Base-by-base conservation (phyloP, 2,888 invertebrate species). In the Pristionchus arcanus region DNA sequence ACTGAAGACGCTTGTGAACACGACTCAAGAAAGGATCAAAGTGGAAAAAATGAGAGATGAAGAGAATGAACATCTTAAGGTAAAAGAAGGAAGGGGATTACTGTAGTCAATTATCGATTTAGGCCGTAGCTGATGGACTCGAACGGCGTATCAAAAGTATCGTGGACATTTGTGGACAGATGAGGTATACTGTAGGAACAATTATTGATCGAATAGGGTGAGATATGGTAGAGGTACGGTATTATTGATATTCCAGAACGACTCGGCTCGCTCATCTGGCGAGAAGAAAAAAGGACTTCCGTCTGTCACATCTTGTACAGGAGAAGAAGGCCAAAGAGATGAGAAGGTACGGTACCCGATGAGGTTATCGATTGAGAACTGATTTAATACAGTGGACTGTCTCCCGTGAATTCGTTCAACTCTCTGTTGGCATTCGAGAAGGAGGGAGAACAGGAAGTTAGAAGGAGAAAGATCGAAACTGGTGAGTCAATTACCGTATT, bases 61-160 rank as follows among this genome's bases (percentile, higher is more conserved):
- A 49, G 74, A 88, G 74, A 42, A 28, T 28, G 34, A 88, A 31
- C 88, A 88, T 74, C 88, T 88, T 7, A 42, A 71, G 53, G 88
- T 88, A 49, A 0, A 53, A 0, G 49, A n/a, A 15, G 7, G 49
- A 77, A 49, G 25, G 21, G n/a, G 81, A 83, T 49, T 83, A 49
- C 49, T 9, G n/a, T 83, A 83, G 53, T 49, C 53, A 34, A 55
- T 84, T 66, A 37, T 42, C 42, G 25, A 66, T 86, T 66, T 9
- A 86, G 86, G 86, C 86, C 0, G 86, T 86, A 4, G 86, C 86
- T 2, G 86, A 86, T 2, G 86, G 86, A n/a, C 63, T 86, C 86
- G 86, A 86, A 21, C 34, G 86, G 37, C 34, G 86, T 7, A 37
- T 86, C 86, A 63, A 66, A 34, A 4, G 16, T 42, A 86, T 86